A percentile compares a stretch with the other conserved stretches of the same genome.
phyloP scores from a whole-genome alignment of 2,888 invertebrate genomes.

The Himalopsyche anomala region DNA sequence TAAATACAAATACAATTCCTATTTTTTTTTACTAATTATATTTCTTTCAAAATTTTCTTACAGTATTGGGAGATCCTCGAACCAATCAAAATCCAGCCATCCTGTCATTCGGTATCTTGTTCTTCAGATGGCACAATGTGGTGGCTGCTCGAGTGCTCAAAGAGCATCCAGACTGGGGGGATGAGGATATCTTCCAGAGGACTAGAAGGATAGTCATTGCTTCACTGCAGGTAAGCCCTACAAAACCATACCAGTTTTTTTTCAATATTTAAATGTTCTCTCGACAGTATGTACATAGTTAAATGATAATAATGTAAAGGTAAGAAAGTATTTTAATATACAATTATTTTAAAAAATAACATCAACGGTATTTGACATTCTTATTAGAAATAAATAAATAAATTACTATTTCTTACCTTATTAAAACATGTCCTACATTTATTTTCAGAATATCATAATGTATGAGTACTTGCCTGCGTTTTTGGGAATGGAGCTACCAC shows the following conservation, averaged over 20 bases:
- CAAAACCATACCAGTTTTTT: too few species aligned
- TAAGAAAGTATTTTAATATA: too few species aligned
- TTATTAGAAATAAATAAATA: background rate
- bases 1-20: too few species aligned
- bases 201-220: constrained; percentile 94
- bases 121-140: constrained; percentile 97
- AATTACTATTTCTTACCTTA: background rate
- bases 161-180: constrained; percentile 91
- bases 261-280: too few species aligned
- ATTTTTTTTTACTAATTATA: background rate
- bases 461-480: constrained; percentile 98
- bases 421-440: constrained; percentile 41
- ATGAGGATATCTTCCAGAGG: constrained; percentile 95
- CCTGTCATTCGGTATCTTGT: constrained; percentile 93
- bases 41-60: constrained; percentile 65
- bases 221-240: constrained; percentile 85
- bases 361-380: too few species aligned
- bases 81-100: constrained; percentile 98
- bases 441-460: constrained; percentile 90
- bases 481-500: constrained; percentile 81
- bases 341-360: too few species aligned
- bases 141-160: constrained; percentile 88
- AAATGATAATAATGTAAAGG: too few species aligned
- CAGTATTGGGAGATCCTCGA: constrained; percentile 96
- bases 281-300: too few species aligned